These are phyloP conservation scores for Porites cylindrica DNA, from an alignment of 92 coral and sea anemone genomes.

Conservation along the genomic window DNA sequence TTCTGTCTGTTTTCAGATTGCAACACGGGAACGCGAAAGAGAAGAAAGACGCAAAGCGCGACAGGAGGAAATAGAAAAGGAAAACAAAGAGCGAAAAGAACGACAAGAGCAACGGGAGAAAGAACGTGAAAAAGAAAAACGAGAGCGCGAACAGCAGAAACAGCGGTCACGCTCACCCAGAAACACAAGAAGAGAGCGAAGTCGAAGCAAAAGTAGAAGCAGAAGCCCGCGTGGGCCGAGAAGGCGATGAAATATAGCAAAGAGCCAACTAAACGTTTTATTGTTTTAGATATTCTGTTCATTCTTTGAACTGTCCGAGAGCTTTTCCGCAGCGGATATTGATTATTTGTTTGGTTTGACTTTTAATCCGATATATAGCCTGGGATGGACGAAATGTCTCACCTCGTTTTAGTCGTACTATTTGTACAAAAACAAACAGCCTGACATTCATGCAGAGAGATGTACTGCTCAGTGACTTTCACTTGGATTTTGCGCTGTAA, in stretches of 20 bases:
- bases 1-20: constrained; percentile 53
- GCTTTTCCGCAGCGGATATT: too few relatives aligned
- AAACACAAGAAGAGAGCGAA: constrained; percentile 43
- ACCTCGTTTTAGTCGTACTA: background rate
- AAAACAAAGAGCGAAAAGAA: constrained; percentile 70
- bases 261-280: background rate
- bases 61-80: constrained; percentile 67
- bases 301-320: too few relatives aligned
- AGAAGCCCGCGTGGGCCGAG: constrained; percentile 55
- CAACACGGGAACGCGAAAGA: constrained; percentile 74
- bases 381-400: background rate
- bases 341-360: background rate
- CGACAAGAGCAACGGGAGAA: constrained; percentile 71
- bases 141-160: constrained; percentile 68
- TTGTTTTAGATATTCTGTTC: constrained; percentile 15
- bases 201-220: constrained; percentile 66
- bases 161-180: constrained; percentile 73
- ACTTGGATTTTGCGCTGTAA: background rate
- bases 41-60: constrained; percentile 84
- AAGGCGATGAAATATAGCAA: constrained; percentile 46
- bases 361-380: background rate
- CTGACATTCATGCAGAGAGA: background rate
- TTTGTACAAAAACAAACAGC: background rate
- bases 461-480: background rate
- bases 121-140: constrained; percentile 67